Evolutionary conservation across 1,140 invertebrate genomes (phyloP).

Genomic region (Monomorium pharaonis): DNA sequence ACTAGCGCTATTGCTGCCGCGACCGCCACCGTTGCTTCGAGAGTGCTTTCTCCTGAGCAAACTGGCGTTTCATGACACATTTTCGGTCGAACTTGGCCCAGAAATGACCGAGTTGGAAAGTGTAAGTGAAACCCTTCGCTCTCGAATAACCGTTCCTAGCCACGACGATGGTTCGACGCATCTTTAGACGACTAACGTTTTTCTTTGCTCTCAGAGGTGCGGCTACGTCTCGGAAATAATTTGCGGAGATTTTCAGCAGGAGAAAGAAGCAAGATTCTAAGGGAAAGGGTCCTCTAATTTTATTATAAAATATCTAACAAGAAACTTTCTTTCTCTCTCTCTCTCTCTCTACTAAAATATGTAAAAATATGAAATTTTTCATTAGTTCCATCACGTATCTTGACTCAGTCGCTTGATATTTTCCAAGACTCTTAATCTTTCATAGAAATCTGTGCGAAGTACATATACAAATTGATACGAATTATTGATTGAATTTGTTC

Average conservation of each 20-base stretch:
- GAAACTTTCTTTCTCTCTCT: no score
- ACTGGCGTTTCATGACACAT: constrained; percentile 50
- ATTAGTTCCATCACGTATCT: not conserved
- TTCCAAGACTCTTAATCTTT: not conserved
- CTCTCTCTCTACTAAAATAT: no score
- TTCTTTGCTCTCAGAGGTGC: no score
- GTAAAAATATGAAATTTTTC: not conserved
- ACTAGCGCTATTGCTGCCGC: not conserved
- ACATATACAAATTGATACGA: not conserved
- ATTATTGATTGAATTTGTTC: not conserved
- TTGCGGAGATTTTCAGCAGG: no score
- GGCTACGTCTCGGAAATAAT: no score
- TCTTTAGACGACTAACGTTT: constrained; percentile 20
- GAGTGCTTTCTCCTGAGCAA: constrained; percentile 65
- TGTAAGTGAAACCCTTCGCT: constrained; percentile 68
- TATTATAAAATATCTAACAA: not conserved
- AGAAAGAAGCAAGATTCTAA: not conserved
- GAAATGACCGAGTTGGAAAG: constrained; percentile 65
- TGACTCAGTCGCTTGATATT: not conserved
- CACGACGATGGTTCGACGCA: constrained; percentile 11
- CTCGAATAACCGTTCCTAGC: constrained; percentile 23
- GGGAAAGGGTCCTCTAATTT: not conserved
- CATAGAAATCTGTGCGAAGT: not conserved
- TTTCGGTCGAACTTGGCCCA: constrained; percentile 73
- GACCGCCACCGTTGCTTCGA: not conserved